Conservation (phyloP, 2,888 invertebrate genomes). For the Neria commutata region DNA sequence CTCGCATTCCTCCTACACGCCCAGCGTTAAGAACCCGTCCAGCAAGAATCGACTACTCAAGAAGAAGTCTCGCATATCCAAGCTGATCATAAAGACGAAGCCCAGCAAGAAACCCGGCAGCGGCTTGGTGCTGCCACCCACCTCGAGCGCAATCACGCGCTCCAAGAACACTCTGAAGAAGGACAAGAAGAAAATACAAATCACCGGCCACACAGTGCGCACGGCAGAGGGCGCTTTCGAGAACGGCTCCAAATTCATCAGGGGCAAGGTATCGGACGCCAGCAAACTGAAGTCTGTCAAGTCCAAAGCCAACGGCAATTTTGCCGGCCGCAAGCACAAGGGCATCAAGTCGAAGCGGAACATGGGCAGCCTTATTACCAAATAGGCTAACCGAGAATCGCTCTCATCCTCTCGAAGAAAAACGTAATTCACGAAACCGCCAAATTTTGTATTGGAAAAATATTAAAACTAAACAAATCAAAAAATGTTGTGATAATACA, state of each 20-base stretch:
- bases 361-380: too few species aligned
- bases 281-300: not conserved
- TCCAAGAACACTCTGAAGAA: not conserved
- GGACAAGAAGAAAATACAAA: too few species aligned
- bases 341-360: not conserved
- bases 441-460: too few species aligned
- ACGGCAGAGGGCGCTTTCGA: constrained; percentile 5
- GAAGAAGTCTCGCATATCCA: not conserved
- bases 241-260: constrained; percentile 7
- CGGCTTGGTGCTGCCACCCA: not conserved
- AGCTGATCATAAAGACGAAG: not conserved
- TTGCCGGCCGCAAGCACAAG: not conserved
- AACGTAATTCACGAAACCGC: too few species aligned
- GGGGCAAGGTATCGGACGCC: not conserved
- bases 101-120: not conserved
- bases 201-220: not conserved
- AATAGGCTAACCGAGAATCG: too few species aligned
- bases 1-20: not conserved
- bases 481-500: too few species aligned
- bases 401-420: too few species aligned
- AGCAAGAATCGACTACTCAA: not conserved
- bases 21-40: not conserved
- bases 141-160: not conserved
- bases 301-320: not conserved
- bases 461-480: too few species aligned